phyloP scores from a whole-genome alignment of 2,113 vertebrate genomes.

The Plecturocebus donacophilus region DNA sequence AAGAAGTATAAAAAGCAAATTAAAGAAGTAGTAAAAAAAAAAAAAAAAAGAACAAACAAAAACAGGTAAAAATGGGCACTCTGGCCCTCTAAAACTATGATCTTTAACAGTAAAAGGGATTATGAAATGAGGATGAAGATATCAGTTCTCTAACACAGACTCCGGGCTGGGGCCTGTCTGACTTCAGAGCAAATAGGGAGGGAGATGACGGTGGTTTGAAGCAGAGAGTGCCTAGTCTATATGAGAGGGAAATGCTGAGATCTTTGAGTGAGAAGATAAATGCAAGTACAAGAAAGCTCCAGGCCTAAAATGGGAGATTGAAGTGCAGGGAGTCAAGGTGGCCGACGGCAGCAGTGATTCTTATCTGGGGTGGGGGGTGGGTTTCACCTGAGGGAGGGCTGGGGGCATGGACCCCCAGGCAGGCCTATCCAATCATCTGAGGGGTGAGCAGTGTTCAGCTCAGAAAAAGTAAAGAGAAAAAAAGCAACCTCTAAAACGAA shows the following conservation, averaged over 20 bases:
- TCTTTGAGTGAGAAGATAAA: neutral
- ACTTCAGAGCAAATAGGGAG: neutral
- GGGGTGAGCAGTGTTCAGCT: neutral
- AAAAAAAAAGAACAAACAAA: neutral
- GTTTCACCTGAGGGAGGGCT: neutral
- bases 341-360: neutral
- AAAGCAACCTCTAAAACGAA: neutral
- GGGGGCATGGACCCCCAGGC: neutral
- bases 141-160: neutral
- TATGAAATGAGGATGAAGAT: neutral
- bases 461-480: neutral
- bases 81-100: neutral
- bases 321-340: too few relatives aligned
- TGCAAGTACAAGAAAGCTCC: rapidly evolving
- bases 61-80: neutral
- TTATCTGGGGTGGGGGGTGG: neutral
- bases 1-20: neutral
- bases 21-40: neutral
- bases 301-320: rapidly evolving
- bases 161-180: too few relatives aligned
- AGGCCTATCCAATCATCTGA: conserved; percentile 3
- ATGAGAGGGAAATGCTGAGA: neutral
- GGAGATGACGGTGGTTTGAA: too few relatives aligned
- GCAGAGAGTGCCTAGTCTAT: rapidly evolving
- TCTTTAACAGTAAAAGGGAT: neutral